Evolutionary conservation across 2,797 vertebrate genomes (phyloP).

Genomic region (Oreortyx pictus): DNA sequence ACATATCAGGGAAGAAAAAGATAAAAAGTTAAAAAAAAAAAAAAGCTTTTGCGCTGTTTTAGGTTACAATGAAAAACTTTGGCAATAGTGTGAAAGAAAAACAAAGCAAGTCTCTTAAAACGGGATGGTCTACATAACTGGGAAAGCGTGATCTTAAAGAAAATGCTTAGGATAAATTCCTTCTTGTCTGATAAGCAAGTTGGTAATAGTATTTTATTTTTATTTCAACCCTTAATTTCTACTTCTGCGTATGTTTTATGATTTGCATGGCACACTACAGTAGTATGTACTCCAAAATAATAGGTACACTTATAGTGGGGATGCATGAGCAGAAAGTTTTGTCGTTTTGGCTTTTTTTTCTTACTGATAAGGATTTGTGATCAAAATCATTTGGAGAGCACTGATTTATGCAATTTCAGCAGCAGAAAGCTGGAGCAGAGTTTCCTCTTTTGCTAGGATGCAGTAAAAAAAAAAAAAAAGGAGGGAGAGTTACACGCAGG

Average conservation of each 20-base stretch:
- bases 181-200: not conserved
- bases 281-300: not conserved
- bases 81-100: not conserved
- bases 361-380: not conserved
- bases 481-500: not conserved
- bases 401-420: not conserved
- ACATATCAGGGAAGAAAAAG: not conserved
- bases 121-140: not conserved
- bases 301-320: not conserved
- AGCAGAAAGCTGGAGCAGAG: not conserved
- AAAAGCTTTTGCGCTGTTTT: not conserved
- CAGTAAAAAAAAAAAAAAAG: not conserved
- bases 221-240: not conserved
- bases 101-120: not conserved
- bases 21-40: not conserved
- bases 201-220: not conserved
- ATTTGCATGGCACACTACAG: not conserved
- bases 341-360: not conserved
- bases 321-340: accelerated
- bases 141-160: not conserved
- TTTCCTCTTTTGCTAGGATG: not conserved
- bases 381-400: not conserved
- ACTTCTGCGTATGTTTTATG: not conserved
- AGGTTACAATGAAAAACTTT: not conserved
- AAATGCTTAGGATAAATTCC: not conserved